Evolutionary conservation across 2,113 vertebrate species (phyloP).

Genomic region (Chinchilla lanigera): DNA sequence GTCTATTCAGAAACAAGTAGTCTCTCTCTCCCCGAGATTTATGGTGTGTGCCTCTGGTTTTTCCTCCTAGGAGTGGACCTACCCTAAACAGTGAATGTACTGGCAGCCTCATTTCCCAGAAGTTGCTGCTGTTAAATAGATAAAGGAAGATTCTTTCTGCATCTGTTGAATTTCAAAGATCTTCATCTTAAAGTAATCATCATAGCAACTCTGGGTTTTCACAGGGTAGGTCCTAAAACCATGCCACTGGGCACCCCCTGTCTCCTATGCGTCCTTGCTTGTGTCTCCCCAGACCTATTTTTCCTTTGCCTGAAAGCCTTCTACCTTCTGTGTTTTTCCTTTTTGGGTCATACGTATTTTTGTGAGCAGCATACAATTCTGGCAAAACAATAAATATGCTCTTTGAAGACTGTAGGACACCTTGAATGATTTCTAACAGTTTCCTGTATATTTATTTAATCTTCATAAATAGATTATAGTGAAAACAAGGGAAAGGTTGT

Average conservation of each 20-base stretch:
- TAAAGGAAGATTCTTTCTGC: background rate
- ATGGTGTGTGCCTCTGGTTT: background rate
- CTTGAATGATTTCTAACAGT: background rate
- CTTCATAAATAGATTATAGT: background rate
- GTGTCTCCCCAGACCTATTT: background rate
- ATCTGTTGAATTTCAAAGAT: background rate
- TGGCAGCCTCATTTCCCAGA: background rate
- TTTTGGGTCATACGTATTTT: background rate
- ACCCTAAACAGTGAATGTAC: background rate
- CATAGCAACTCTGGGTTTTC: background rate
- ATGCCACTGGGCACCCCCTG: accelerated
- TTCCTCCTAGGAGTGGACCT: background rate
- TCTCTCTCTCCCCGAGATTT: background rate
- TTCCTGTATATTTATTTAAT: background rate
- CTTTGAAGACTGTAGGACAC: background rate
- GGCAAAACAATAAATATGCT: background rate
- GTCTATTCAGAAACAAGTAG: background rate
- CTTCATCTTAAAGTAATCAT: background rate
- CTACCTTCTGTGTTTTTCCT: background rate
- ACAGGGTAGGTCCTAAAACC: background rate
- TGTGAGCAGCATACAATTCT: background rate
- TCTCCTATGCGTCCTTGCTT: background rate
- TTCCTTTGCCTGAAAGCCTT: background rate
- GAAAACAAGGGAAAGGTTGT: background rate
- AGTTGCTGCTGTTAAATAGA: background rate